phyloP scores from a whole-genome alignment of 2,797 vertebrate genomes.

The Halcyon badia region DNA sequence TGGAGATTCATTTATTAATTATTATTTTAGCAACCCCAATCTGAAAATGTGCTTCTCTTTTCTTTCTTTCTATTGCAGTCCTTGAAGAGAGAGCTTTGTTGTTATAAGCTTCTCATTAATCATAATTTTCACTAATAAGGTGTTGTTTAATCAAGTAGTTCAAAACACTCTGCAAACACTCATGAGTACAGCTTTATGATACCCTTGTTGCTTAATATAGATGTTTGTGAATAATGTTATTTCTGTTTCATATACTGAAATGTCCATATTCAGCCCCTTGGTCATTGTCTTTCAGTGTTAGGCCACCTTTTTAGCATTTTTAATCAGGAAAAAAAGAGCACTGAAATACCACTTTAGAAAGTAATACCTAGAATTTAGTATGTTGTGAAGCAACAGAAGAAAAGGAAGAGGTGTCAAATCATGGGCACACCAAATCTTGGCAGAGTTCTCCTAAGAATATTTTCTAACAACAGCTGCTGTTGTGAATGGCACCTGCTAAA shows the following conservation, averaged over 20 bases:
- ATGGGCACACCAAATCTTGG: background rate
- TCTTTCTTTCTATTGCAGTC: background rate
- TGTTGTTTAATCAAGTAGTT: slow-evolving; percentile 31
- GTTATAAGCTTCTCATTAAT: slow-evolving; percentile 35
- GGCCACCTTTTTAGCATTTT: background rate
- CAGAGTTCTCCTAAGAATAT: background rate
- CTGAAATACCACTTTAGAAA: background rate
- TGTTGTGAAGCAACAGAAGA: background rate
- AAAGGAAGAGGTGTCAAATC: background rate
- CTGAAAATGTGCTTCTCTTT: background rate
- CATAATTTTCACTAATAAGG: slow-evolving; percentile 51
- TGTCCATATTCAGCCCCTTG: background rate
- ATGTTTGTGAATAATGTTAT: background rate
- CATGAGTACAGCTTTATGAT: background rate
- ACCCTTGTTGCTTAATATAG: background rate
- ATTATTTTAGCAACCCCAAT: background rate
- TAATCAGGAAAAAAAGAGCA: background rate
- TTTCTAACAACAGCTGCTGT: background rate
- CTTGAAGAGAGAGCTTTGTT: slow-evolving; percentile 33
- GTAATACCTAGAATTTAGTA: background rate
- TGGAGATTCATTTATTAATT: background rate
- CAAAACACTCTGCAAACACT: slow-evolving; percentile 22
- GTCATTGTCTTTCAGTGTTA: background rate
- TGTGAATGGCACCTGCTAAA: background rate
- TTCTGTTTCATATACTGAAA: background rate